Evolutionary conservation across 2,888 invertebrate species (phyloP).

Genomic region (Pediacus dermestoides): DNA sequence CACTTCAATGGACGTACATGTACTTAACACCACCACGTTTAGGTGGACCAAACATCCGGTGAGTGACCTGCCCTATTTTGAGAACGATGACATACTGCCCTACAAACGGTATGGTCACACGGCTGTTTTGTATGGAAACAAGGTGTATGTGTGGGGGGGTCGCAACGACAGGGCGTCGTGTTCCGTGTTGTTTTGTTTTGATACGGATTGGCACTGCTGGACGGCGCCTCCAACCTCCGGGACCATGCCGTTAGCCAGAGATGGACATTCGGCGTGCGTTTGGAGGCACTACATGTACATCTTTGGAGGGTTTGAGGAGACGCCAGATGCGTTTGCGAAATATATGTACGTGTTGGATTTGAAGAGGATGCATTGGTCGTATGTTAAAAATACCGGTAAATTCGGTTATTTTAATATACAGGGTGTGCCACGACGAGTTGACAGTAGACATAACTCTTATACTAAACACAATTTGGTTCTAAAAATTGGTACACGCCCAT

Average conservation of each 20-base stretch:
- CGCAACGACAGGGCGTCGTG: slow-evolving; percentile 82
- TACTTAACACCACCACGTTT: slow-evolving; percentile 70
- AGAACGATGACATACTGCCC: slow-evolving; percentile 57
- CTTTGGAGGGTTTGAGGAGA: slow-evolving; percentile 89
- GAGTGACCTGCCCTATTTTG: slow-evolving; percentile 51
- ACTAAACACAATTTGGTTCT: no score
- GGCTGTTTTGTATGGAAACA: slow-evolving; percentile 73
- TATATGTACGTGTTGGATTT: slow-evolving; percentile 75
- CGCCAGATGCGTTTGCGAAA: slow-evolving; percentile 73
- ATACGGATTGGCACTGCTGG: slow-evolving; percentile 70
- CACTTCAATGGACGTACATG: slow-evolving; percentile 82
- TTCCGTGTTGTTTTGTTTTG: slow-evolving; percentile 76
- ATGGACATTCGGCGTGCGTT: slow-evolving; percentile 88
- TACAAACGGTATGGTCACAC: slow-evolving; percentile 91
- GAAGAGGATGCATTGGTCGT: slow-evolving; percentile 68
- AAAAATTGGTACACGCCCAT: no score
- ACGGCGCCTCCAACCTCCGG: slow-evolving; percentile 64
- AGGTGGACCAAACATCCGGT: slow-evolving; percentile 59
- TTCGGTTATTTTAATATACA: no score
- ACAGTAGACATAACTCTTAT: no score
- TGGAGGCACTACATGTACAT: slow-evolving; percentile 79
- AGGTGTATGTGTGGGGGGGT: slow-evolving; percentile 89
- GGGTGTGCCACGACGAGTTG: no score
- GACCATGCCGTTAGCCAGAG: slow-evolving; percentile 73
- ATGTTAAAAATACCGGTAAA: slow-evolving; percentile 60